A percentile compares a stretch with the other conserved stretches of the same genome.
phyloP scores from a whole-genome alignment of 2,888 invertebrate genomes.

The Chloromyia formosa region DNA sequence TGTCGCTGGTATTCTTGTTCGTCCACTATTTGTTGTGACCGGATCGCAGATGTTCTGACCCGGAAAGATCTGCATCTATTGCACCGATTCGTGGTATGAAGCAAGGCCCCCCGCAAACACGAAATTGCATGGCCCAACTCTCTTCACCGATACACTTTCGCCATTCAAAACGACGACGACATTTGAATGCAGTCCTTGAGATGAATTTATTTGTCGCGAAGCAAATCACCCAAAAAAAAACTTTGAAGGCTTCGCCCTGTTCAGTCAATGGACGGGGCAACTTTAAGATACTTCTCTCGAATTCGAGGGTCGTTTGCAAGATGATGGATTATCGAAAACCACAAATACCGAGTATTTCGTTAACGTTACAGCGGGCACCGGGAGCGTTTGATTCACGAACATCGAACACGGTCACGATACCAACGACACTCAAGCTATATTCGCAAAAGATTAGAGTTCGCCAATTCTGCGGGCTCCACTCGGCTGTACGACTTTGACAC shows the following conservation, averaged over 20 bases:
- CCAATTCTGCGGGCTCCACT: not conserved
- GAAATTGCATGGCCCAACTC: not conserved
- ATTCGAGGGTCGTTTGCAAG: too few relatives aligned
- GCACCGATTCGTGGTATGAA: not conserved
- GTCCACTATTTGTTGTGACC: not conserved
- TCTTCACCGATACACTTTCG: not conserved
- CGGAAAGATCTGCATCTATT: not conserved
- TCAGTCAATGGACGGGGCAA: too few relatives aligned
- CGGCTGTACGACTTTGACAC: not conserved
- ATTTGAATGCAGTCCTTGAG: conserved; percentile 18
- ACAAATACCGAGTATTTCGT: too few relatives aligned
- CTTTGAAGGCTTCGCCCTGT: too few relatives aligned
- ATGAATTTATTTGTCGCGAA: not conserved
- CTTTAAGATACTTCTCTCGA: too few relatives aligned
- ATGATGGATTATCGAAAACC: too few relatives aligned
- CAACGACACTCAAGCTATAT: not conserved
- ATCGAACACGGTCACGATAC: not conserved
- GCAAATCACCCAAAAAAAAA: too few relatives aligned
- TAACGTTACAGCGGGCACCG: not conserved
- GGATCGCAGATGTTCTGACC: not conserved
- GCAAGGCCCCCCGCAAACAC: not conserved
- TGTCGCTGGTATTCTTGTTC: not conserved
- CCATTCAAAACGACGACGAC: conserved; percentile 6
- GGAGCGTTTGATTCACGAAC: not conserved
- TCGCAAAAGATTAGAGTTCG: not conserved